A percentile compares a stretch with the other conserved stretches of the same genome.
Evolutionary conservation across 2,113 vertebrate genomes (phyloP).

Genomic region (Monopterus albus): DNA sequence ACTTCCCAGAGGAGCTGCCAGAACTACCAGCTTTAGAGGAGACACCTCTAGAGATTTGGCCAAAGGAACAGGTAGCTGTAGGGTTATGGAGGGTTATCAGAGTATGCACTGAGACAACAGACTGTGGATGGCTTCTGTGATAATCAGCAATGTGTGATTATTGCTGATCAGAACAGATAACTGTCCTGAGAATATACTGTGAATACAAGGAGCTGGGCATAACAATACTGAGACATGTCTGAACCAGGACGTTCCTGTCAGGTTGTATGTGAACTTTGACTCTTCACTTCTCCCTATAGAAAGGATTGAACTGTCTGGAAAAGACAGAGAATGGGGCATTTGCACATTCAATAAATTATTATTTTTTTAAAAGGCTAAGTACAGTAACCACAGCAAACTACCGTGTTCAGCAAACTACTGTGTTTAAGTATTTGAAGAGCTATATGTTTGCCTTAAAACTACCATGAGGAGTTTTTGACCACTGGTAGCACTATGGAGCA

Average conservation of each 20-base stretch:
- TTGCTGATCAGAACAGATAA: neutral
- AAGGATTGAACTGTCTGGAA: too few relatives aligned
- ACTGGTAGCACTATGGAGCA: neutral
- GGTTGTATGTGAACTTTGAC: constrained; percentile 38
- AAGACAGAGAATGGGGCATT: too few relatives aligned
- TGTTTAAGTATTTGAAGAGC: neutral
- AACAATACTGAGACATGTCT: constrained; percentile 29
- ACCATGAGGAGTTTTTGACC: neutral
- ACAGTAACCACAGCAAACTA: neutral
- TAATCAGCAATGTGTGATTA: neutral
- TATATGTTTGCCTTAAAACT: neutral
- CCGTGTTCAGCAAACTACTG: neutral
- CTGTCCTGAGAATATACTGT: constrained; percentile 1
- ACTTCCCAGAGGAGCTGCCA: constrained; percentile 12
- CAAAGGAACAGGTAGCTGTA: neutral
- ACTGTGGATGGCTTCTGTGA: constrained; percentile 8
- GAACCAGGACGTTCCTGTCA: constrained; percentile 39
- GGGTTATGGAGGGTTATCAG: neutral
- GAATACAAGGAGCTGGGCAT: constrained; percentile 11
- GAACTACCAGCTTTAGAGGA: constrained; percentile 5
- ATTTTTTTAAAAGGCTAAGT: neutral
- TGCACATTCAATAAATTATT: too few relatives aligned
- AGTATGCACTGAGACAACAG: neutral
- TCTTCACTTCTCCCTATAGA: too few relatives aligned
- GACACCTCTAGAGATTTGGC: constrained; percentile 8